These are phyloP conservation scores for Laterallus jamaicensis DNA, from an alignment of 2,113 vertebrate genomes.

Conservation along the genomic window DNA sequence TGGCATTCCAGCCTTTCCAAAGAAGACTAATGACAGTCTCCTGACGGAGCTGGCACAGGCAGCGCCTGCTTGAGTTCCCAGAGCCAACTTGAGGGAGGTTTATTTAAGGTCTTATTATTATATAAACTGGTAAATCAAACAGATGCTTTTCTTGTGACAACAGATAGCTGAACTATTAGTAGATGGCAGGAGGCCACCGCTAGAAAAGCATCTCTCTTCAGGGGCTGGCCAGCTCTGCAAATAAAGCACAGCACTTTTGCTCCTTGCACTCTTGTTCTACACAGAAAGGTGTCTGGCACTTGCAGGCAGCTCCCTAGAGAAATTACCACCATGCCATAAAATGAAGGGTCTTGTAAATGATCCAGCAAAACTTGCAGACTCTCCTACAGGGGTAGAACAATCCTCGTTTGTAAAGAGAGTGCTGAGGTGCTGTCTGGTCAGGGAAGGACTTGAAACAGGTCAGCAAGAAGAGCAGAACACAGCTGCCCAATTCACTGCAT, in stretches of 20 bases:
- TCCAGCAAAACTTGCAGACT: not conserved
- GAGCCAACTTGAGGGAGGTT: constrained; percentile 41
- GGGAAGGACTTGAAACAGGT: not conserved
- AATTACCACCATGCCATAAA: not conserved
- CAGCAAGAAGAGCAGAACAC: not conserved
- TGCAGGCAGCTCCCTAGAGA: not conserved
- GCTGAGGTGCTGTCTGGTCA: not conserved
- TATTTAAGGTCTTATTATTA: constrained; percentile 64
- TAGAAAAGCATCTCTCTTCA: constrained; percentile 4
- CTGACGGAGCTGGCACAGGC: constrained; percentile 14
- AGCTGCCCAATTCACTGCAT: not conserved
- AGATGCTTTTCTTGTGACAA: constrained; percentile 61
- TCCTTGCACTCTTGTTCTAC: not conserved
- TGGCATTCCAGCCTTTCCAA: constrained; percentile 13
- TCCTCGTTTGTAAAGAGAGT: not conserved
- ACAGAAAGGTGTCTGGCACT: not conserved
- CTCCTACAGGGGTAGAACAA: not conserved
- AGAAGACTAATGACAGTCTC: constrained; percentile 40
- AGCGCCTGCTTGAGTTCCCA: not conserved
- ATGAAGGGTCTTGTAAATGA: not conserved
- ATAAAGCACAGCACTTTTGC: not conserved
- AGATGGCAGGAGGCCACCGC: constrained; percentile 30
- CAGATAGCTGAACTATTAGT: constrained; percentile 56
- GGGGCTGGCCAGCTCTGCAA: not conserved
- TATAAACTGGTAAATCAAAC: constrained; percentile 65